These are phyloP conservation scores for Eilema griseolum DNA, from an alignment of 2,888 invertebrate genomes.

Conservation along the genomic window DNA sequence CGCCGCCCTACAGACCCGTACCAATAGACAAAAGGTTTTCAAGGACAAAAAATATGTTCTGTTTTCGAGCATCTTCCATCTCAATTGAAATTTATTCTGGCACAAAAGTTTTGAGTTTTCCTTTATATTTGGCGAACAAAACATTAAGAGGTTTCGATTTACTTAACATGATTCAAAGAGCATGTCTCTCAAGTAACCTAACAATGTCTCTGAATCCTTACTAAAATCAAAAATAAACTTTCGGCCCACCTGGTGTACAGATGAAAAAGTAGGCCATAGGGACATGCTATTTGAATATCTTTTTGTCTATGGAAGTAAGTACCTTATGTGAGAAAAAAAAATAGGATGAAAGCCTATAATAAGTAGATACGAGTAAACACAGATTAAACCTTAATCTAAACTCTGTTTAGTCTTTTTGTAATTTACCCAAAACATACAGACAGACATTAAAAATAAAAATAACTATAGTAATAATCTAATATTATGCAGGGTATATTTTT, in stretches of 20 bases:
- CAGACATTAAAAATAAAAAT: too few species aligned
- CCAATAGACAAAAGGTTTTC: constrained; percentile 4
- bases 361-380: too few species aligned
- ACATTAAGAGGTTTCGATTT: not conserved
- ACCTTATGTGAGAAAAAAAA: not conserved
- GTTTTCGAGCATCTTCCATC: not conserved
- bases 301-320: not conserved
- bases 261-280: not conserved
- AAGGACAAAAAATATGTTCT: not conserved
- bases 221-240: not conserved
- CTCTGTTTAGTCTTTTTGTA: too few species aligned
- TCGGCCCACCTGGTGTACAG: not conserved
- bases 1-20: not conserved
- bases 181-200: too few species aligned
- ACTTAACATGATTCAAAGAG: not conserved
- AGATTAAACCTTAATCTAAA: too few species aligned
- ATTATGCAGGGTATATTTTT: too few species aligned
- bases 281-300: not conserved
- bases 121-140: not conserved
- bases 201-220: not conserved
- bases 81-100: constrained; percentile 2
- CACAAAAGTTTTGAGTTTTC: not conserved
- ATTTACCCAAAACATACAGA: too few species aligned
- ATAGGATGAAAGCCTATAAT: too few species aligned
- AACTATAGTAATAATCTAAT: too few species aligned